Conservation (phyloP, 2,888 invertebrate species). For the Heliconius ismenius region DNA sequence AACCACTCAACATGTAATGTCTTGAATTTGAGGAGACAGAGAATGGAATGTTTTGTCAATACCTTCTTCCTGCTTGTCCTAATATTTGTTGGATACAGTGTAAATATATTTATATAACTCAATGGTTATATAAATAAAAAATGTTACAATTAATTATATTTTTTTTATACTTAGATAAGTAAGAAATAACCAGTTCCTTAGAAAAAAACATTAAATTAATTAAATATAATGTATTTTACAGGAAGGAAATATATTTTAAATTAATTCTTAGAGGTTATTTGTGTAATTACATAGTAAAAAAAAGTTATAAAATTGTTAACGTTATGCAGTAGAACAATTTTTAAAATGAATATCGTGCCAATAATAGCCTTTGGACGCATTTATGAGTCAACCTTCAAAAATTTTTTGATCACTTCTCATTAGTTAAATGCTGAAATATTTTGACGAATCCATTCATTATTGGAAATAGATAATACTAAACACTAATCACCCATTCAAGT, state of each 20-base stretch:
- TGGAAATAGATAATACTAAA: neutral
- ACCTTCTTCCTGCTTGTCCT: too few relatives aligned
- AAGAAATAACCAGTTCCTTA: neutral
- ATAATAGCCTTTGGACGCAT: conserved; percentile 29
- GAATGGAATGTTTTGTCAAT: too few relatives aligned
- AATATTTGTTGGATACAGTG: neutral
- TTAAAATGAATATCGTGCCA: conserved; percentile 22
- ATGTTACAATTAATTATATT: neutral
- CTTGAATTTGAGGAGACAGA: too few relatives aligned
- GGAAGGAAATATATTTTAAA: conserved; percentile 2
- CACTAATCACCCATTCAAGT: neutral
- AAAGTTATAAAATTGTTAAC: neutral
- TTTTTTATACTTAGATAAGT: neutral
- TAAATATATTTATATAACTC: neutral
- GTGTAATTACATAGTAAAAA: neutral
- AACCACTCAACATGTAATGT: too few relatives aligned
- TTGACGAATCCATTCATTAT: neutral
- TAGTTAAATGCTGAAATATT: neutral
- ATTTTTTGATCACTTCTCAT: conserved; percentile 17
- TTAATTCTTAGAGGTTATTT: conserved; percentile 4
- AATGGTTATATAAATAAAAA: neutral
- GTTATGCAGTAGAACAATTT: conserved; percentile 12
- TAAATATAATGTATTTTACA: neutral
- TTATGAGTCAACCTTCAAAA: conserved; percentile 37
- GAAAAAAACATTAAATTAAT: neutral